Evolutionary conservation across 1,140 invertebrate species (phyloP), one percentile per base, ranked within the genome.

Genomic region (Habropoda laboriosa): DNA sequence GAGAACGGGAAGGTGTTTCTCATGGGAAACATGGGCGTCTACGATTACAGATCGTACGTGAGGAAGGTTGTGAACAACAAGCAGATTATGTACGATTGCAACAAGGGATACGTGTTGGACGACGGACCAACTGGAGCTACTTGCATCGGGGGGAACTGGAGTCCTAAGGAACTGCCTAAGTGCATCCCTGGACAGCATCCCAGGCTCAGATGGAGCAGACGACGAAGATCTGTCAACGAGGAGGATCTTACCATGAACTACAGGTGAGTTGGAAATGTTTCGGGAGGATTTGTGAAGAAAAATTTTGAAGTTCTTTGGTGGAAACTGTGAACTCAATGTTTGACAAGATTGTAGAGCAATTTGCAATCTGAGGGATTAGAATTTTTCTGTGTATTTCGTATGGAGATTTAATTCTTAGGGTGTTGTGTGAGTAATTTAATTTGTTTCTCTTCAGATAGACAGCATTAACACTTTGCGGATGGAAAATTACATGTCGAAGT

Each of bases 21-120:
- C 0, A 98, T 99, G 3, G 98, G 98, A 4, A 98, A 98, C 88
- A 99, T 99, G 97, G 98, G 98, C 0, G 94, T 98, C 45, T 99
- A 99, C 91, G 98, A 99, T 91, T 99, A 99, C 90, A 93, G 98
- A n/a, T 97, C 98, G 0, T 99, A 99, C 89, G 98, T 99, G 0
- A 96, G 95, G 87, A 98, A 98, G 93, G 90, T 96, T n/a, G 95
- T 95, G 0, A 98, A 98, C 91, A 99, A 99, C 89, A 97, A 98
- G 83, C 97, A 99, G 91, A 99, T 99, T 40, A 97, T 98, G 95
- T 99, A 98, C 91, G 97, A 99, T 85, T 99, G 98, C 91, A 96
- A 98, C 79, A 97, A 97, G 89, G 98, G 98, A 0, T 98, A 97
- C 87, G 96, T 97, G 1, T 88, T 98, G 7, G 95, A 95, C 27